These are phyloP conservation scores for Rhopilema esculentum DNA, from an alignment of 30 jellyfish, hydroid and myxozoan species.

Conservation along the genomic window DNA sequence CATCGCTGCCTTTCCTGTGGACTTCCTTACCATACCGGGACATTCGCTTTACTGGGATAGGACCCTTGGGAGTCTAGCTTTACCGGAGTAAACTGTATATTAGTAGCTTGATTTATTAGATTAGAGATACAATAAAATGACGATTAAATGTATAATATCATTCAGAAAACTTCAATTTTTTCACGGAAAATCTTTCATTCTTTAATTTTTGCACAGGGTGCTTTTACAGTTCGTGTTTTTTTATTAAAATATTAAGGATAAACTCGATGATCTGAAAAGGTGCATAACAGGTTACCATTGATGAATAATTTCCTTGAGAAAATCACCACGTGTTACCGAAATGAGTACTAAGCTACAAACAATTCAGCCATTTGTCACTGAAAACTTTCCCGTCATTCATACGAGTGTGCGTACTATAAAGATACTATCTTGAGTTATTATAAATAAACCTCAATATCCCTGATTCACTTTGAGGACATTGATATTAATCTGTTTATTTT, in stretches of 20 bases:
- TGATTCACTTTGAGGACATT: background rate
- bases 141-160: too few relatives aligned
- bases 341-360: background rate
- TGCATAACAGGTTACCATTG: background rate
- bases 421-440: background rate
- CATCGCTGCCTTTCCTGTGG: too few relatives aligned
- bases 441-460: background rate
- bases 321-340: background rate
- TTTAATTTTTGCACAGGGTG: background rate
- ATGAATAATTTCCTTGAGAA: background rate
- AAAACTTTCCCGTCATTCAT: background rate
- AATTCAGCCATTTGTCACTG: background rate
- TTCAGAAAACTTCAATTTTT: too few relatives aligned
- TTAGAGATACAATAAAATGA: too few relatives aligned
- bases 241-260: background rate
- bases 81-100: too few relatives aligned
- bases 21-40: too few relatives aligned
- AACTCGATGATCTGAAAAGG: background rate
- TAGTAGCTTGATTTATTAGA: too few relatives aligned
- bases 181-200: too few relatives aligned
- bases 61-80: too few relatives aligned
- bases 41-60: too few relatives aligned
- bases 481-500: background rate
- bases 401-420: background rate
- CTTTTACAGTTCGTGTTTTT: background rate